phyloP scores from a whole-genome alignment of 2,888 invertebrate species.

The Ochropleura leucogaster region DNA sequence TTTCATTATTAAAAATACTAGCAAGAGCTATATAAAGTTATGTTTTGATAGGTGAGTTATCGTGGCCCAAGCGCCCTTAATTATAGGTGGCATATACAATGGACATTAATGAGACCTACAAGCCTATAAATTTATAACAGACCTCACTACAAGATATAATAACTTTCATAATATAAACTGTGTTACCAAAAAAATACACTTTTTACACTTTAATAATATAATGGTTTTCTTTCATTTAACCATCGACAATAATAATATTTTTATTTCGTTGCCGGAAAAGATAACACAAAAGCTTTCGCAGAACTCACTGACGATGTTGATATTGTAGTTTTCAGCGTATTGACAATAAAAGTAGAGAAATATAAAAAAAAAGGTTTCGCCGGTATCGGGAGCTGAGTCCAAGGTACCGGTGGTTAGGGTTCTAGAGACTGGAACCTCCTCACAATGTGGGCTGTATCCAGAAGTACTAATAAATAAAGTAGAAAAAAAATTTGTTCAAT shows the following conservation, averaged over 20 bases:
- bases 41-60: background rate
- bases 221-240: slow-evolving; percentile 1
- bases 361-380: too few relatives aligned
- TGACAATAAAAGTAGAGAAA: background rate
- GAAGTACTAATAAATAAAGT: too few relatives aligned
- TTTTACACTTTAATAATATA: background rate
- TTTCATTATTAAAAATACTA: background rate
- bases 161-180: background rate
- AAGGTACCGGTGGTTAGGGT: too few relatives aligned
- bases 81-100: background rate
- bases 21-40: too few relatives aligned
- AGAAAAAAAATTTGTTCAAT: background rate
- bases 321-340: background rate
- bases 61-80: background rate
- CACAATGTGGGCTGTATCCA: too few relatives aligned
- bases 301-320: background rate
- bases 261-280: background rate
- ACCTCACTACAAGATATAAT: background rate
- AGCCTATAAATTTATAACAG: background rate
- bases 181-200: background rate
- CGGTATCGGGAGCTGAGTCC: too few relatives aligned
- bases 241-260: background rate
- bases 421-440: too few relatives aligned
- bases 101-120: background rate
- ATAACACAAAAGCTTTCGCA: background rate